A percentile compares a stretch with the other conserved stretches of the same genome.
Evolutionary conservation across 1,140 invertebrate species (phyloP).

Genomic region (Battus philenor): DNA sequence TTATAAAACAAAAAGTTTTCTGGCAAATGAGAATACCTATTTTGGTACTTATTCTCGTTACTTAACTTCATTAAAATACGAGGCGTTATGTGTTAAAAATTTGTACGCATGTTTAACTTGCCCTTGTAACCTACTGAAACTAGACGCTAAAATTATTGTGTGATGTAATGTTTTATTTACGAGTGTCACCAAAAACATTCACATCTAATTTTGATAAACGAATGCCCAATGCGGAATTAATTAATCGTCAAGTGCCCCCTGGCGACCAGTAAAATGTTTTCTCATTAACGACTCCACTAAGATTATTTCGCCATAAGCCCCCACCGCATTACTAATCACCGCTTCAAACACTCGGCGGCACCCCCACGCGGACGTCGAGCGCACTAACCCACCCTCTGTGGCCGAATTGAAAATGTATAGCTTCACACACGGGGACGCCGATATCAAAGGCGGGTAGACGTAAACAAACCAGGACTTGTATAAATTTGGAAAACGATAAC

Average conservation of each 20-base stretch:
- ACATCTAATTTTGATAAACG: slow-evolving; percentile 17
- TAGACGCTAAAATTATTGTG: no score
- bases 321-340: slow-evolving; percentile 61
- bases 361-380: slow-evolving; percentile 43
- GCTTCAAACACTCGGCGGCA: slow-evolving; percentile 49
- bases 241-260: slow-evolving; percentile 43
- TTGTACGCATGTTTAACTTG: no score
- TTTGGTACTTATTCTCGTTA: no score
- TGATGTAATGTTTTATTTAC: no score
- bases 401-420: slow-evolving; percentile 64
- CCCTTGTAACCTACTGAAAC: no score
- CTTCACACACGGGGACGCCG: slow-evolving; percentile 41
- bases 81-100: no score
- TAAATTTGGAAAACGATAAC: slow-evolving; percentile 28
- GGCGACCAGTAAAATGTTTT: slow-evolving; percentile 52
- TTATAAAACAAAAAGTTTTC: no score
- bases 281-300: slow-evolving; percentile 63
- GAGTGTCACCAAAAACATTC: slow-evolving; percentile 2
- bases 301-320: slow-evolving; percentile 66
- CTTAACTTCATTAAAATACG: no score
- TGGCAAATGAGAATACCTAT: no score
- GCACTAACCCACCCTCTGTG: slow-evolving; percentile 39
- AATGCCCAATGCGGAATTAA: slow-evolving; percentile 46
- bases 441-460: slow-evolving; percentile 44
- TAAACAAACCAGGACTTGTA: slow-evolving; percentile 42